Percentiles rank a stretch among this genome's conserved stretches.
These are phyloP conservation scores for Zygogramma bicolorata DNA, from an alignment of 2,888 invertebrate species.

Conservation along the genomic window DNA sequence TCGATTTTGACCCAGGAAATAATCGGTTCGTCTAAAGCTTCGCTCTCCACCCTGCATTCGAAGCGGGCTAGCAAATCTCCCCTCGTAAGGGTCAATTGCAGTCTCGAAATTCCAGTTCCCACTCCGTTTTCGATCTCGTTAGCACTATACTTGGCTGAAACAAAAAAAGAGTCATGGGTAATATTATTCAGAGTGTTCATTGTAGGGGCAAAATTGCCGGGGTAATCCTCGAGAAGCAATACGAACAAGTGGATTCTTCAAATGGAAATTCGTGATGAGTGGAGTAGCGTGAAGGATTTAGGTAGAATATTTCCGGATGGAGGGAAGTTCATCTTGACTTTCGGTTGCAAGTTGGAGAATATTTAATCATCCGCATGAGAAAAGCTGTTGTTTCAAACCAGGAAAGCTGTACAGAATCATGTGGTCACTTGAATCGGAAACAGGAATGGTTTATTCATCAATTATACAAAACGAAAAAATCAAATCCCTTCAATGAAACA, in stretches of 20 bases:
- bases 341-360: too few relatives aligned
- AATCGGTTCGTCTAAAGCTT: constrained; percentile 75
- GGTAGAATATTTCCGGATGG: background rate
- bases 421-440: too few relatives aligned
- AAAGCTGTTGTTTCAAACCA: background rate
- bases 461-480: background rate
- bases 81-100: constrained; percentile 76
- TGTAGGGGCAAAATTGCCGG: background rate
- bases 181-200: constrained; percentile 1
- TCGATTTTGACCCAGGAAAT: constrained; percentile 75
- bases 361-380: background rate
- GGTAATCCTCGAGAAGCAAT: background rate
- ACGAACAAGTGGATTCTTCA: background rate
- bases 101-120: constrained; percentile 74
- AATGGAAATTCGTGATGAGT: constrained; percentile 1
- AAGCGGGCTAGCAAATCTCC: constrained; percentile 80
- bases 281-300: background rate
- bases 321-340: background rate
- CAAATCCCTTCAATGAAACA: too few relatives aligned
- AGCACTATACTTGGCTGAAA: constrained; percentile 52
- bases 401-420: too few relatives aligned
- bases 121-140: constrained; percentile 68
- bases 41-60: constrained; percentile 79
- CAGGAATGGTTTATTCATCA: too few relatives aligned
- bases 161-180: constrained; percentile 17